Base-by-base conservation (phyloP, 2,888 invertebrate genomes). In the Amblyteles armatorius region DNA sequence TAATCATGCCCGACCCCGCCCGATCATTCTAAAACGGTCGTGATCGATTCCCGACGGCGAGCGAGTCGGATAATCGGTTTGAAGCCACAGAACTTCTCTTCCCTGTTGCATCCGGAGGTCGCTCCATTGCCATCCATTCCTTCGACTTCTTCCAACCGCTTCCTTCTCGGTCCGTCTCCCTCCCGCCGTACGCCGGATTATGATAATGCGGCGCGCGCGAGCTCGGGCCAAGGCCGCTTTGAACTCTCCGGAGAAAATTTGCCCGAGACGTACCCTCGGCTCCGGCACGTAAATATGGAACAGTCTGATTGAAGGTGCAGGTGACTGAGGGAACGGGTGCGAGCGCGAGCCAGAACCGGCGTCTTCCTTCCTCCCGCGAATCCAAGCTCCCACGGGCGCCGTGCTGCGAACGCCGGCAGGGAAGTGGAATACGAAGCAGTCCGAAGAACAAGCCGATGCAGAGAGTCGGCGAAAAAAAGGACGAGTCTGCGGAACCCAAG, bases 211-310 rank as follows among this genome's bases (percentile, higher is more conserved):
- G 13, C 71, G 50, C 52, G 44, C 16, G 3, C 3, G 60, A 74
- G 33, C 40, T n/a, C 48, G 72, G 57, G 48, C 50, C 57, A 87
- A 88, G 89, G 89, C 88, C 88, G 90, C 90, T 91, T 90, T 90
- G 90, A 91, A 90, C 89, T 91, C 87, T 83, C 50, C 26, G 71
- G 78, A 26, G 87, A 87, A 89, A 91, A 91, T 91, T 91, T 90
- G 87, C 87, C 68, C 83, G 82, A 79, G 86, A 84, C 87, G 85
- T 69, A 79, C 48, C 50, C 84, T 81, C 76, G 84, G 65, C 86
- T 79, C 69, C 33, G 71, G 86, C 85, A 86, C 89, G 91, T 90
- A 91, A 92, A 92, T 92, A 92, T 91, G 90, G 91, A 92, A 87
- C 84, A 90, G 89, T 81, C 86, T 90, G 91, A 91, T 91, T 91